A percentile compares a stretch with the other conserved stretches of the same genome.
These are phyloP conservation scores for Callocephalon fimbriatum DNA, from an alignment of 2,113 vertebrate genomes.

Conservation along the genomic window DNA sequence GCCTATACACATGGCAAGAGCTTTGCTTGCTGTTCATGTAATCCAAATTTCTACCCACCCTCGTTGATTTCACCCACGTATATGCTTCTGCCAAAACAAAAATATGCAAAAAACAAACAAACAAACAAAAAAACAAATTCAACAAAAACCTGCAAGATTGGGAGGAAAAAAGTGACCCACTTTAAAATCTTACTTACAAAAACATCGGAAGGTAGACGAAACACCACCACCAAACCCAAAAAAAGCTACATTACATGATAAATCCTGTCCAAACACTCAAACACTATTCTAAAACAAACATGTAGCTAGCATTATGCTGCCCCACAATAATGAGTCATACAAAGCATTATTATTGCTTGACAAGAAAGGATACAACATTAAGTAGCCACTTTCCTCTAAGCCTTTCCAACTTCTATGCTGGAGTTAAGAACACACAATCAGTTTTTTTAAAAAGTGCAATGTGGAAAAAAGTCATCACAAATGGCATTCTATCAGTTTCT, in stretches of 20 bases:
- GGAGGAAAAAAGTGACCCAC: not conserved
- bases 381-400: not conserved
- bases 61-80: not conserved
- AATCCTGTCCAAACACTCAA: not conserved
- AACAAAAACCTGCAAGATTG: not conserved
- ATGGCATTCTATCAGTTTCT: not conserved
- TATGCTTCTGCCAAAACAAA: not conserved
- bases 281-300: not conserved
- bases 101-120: not conserved
- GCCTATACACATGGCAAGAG: not conserved
- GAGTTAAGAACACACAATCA: not conserved
- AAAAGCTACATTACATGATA: not conserved
- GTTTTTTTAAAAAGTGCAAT: not conserved
- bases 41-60: not conserved
- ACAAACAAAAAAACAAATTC: not conserved
- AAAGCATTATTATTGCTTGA: not conserved
- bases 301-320: not conserved
- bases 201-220: not conserved
- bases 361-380: not conserved
- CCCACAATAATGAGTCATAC: not conserved
- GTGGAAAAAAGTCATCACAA: not conserved
- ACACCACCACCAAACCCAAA: not conserved
- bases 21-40: not conserved
- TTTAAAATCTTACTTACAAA: not conserved
- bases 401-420: not conserved